phyloP scores from a whole-genome alignment of 2,113 vertebrate genomes.

The Calidris pygmaea region DNA sequence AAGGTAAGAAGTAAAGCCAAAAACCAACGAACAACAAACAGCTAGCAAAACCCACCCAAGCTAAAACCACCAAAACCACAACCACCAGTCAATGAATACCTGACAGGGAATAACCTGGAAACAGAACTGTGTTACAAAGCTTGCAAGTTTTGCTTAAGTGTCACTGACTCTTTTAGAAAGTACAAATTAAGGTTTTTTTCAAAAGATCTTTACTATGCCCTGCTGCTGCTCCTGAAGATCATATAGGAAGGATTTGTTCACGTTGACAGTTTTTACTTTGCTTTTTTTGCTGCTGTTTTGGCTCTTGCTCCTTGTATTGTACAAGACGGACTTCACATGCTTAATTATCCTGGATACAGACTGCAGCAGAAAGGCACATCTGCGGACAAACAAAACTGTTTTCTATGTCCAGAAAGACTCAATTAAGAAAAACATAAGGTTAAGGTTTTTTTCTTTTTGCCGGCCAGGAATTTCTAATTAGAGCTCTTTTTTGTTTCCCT shows the following conservation, averaged over 20 bases:
- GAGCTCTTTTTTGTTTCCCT: not conserved
- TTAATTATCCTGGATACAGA: not conserved
- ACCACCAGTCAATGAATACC: not conserved
- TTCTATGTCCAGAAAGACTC: not conserved
- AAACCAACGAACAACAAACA: not conserved
- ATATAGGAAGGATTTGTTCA: not conserved
- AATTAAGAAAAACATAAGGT: not conserved
- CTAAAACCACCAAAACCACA: not conserved
- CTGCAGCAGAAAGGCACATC: not conserved
- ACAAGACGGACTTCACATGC: not conserved
- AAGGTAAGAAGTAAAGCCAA: not conserved
- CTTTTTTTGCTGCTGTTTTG: not conserved
- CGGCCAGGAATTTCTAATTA: not conserved
- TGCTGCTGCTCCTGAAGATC: not conserved
- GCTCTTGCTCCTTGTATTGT: not conserved
- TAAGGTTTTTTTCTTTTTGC: not conserved
- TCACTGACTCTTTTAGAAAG: not conserved
- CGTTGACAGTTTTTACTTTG: not conserved
- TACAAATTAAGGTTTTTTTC: not conserved
- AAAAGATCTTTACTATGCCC: not conserved
- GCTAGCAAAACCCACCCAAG: not conserved
- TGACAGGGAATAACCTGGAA: not conserved
- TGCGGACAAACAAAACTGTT: not conserved
- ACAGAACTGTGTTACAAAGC: not conserved
- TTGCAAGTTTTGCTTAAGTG: not conserved